Percentiles rank a stretch among this genome's conserved stretches.
These are phyloP conservation scores for Hydrophis major DNA, from an alignment of 2,797 vertebrate species.

Conservation along the genomic window DNA sequence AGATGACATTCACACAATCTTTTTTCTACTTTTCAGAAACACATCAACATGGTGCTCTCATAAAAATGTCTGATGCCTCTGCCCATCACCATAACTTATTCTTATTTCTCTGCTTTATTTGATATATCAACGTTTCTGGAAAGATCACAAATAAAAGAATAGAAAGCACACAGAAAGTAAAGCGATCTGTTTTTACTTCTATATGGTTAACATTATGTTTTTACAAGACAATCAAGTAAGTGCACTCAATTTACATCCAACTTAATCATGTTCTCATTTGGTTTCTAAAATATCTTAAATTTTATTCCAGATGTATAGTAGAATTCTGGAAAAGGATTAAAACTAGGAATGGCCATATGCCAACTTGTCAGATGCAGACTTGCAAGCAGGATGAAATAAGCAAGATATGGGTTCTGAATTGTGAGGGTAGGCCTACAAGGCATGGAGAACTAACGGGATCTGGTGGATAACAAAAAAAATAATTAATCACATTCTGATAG, in stretches of 20 bases:
- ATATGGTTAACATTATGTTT: conserved; percentile 20
- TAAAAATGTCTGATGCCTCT: background rate
- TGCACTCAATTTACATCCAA: conserved; percentile 1
- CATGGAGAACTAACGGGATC: conserved; percentile 19
- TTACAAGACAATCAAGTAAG: background rate
- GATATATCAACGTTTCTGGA: background rate
- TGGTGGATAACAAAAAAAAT: conserved; percentile 4
- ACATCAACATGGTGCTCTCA: background rate
- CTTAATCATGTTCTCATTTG: background rate
- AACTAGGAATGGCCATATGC: conserved; percentile 1
- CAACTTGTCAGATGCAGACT: conserved; percentile 6
- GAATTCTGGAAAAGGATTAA: conserved; percentile 10
- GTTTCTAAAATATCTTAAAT: conserved; percentile 19
- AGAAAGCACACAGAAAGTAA: background rate
- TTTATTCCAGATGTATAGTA: conserved; percentile 12
- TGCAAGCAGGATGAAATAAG: conserved; percentile 14
- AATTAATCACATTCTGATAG: conserved; percentile 7
- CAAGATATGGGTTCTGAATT: conserved; percentile 22
- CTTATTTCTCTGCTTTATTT: background rate
- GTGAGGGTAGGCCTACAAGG: conserved; percentile 4
- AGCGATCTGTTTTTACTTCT: background rate
- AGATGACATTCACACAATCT: background rate
- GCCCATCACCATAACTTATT: background rate
- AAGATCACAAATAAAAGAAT: background rate
- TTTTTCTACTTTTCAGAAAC: background rate